A percentile compares a stretch with the other conserved stretches of the same genome.
These are phyloP conservation scores for Neoseiulus cucumeris DNA, from an alignment of 1,140 invertebrate genomes.

Conservation along the genomic window DNA sequence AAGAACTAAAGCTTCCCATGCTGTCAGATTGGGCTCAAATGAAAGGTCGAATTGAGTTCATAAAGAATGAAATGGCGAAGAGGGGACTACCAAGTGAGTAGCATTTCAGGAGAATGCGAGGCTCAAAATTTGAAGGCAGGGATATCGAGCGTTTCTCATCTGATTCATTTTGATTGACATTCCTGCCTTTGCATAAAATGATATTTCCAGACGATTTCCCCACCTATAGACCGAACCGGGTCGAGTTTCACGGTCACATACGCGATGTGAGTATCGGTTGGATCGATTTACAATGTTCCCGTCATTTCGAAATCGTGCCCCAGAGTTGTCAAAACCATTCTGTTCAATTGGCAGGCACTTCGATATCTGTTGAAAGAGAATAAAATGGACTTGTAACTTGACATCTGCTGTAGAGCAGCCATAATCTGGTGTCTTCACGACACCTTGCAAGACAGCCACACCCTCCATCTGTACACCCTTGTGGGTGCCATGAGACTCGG, in stretches of 20 bases:
- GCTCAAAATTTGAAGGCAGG: neutral
- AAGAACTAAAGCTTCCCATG: neutral
- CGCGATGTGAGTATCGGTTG: neutral
- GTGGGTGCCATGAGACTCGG: neutral
- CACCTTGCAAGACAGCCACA: neutral
- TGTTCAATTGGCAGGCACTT: neutral
- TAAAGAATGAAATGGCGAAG: neutral
- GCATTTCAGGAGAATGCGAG: conserved; percentile 12
- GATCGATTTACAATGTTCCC: too few relatives aligned
- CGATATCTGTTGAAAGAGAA: neutral
- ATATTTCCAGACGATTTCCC: neutral
- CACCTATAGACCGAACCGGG: neutral
- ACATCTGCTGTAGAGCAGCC: conserved; percentile 2
- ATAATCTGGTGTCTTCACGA: neutral
- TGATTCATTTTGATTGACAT: too few relatives aligned
- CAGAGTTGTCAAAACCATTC: too few relatives aligned
- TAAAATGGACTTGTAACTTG: neutral
- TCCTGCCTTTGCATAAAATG: too few relatives aligned
- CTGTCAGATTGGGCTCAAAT: neutral
- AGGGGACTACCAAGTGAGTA: neutral
- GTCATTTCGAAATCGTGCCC: too few relatives aligned
- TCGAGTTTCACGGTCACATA: neutral
- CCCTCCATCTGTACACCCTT: neutral
- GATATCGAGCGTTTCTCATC: too few relatives aligned
- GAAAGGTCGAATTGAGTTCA: conserved; percentile 4